These are phyloP conservation scores for Chascanopsetta lugubris DNA, from an alignment of 2,113 vertebrate species.

Conservation along the genomic window DNA sequence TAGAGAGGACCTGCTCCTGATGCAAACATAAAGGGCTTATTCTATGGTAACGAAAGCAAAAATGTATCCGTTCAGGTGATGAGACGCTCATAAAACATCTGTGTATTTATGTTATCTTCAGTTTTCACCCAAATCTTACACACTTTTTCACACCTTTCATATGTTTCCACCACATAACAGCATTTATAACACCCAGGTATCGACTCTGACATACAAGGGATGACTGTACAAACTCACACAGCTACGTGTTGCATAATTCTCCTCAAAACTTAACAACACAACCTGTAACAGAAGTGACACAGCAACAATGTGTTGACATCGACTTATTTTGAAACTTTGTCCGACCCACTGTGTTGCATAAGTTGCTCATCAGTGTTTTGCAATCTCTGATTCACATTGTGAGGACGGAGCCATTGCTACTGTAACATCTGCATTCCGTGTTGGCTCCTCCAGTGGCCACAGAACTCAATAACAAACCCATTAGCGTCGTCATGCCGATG, in stretches of 20 bases:
- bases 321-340: slow-evolving; percentile 42
- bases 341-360: slow-evolving; percentile 19
- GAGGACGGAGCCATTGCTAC: not conserved
- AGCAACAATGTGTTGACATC: slow-evolving; percentile 39
- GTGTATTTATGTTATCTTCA: too few species aligned
- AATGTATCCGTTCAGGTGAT: too few species aligned
- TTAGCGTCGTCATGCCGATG: not conserved
- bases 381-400: slow-evolving; percentile 8
- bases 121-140: too few species aligned
- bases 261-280: slow-evolving; percentile 2
- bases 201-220: not conserved
- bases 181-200: slow-evolving; percentile 13
- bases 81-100: too few species aligned
- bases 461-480: too few species aligned
- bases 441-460: not conserved
- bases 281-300: slow-evolving; percentile 21
- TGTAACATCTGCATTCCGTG: too few species aligned
- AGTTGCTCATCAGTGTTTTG: slow-evolving; percentile 38
- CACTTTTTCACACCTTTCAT: too few species aligned
- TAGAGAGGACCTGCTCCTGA: too few species aligned
- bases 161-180: too few species aligned
- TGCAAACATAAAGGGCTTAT: too few species aligned
- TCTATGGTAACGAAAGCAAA: too few species aligned
- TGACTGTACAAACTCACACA: not conserved
- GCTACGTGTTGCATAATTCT: not conserved